Conservation (phyloP, 2,113 vertebrate species). For the Aplodontia rufa region DNA sequence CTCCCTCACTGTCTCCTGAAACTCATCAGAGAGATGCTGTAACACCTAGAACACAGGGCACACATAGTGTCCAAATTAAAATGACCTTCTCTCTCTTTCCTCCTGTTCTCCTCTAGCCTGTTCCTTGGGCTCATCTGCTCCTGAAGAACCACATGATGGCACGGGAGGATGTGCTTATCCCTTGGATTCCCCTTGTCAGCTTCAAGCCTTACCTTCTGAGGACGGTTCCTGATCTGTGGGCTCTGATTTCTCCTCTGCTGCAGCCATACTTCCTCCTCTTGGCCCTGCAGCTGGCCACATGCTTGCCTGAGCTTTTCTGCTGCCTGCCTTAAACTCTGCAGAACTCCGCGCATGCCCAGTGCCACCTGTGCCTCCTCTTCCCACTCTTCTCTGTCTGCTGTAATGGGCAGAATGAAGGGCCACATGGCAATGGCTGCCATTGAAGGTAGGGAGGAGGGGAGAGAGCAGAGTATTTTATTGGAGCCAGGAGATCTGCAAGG, state of each 20-base stretch:
- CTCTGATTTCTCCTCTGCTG: slow-evolving; percentile 21
- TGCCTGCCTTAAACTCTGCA: slow-evolving; percentile 85
- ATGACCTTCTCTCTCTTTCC: background rate
- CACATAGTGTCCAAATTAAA: background rate
- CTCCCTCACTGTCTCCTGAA: slow-evolving; percentile 82
- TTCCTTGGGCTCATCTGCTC: background rate
- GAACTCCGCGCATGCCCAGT: slow-evolving; percentile 80
- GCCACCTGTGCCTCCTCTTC: slow-evolving; percentile 85
- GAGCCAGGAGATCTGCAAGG: background rate
- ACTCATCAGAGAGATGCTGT: slow-evolving; percentile 79
- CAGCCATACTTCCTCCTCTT: slow-evolving; percentile 64
- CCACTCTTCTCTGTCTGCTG: slow-evolving; percentile 89
- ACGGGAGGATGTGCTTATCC: background rate
- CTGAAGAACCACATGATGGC: background rate
- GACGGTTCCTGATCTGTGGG: background rate
- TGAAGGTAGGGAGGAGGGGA: background rate
- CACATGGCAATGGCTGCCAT: background rate
- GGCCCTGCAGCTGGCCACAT: slow-evolving; percentile 71
- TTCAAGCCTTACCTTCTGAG: background rate
- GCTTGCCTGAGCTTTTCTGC: slow-evolving; percentile 84
- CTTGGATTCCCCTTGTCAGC: background rate
- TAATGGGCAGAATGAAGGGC: slow-evolving; percentile 38
- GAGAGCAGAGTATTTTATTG: background rate
- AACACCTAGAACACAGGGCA: slow-evolving; percentile 82
- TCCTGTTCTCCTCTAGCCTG: background rate